phyloP scores from a whole-genome alignment of 1,140 invertebrate species.

The Araneus ventricosus region DNA sequence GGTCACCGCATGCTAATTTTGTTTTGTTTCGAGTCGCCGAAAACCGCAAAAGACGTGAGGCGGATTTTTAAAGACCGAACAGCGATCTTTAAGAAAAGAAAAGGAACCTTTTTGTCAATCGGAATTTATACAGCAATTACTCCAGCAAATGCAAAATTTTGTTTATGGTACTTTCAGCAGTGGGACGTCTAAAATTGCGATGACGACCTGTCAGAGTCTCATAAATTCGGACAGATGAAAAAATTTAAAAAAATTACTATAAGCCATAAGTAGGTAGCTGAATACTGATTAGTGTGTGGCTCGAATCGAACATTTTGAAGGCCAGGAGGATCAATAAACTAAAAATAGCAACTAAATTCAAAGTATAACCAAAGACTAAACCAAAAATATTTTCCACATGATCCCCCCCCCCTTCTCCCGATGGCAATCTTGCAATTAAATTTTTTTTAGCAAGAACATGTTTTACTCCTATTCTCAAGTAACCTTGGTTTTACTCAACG shows the following conservation, averaged over 20 bases:
- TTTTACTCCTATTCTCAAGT: too few species aligned
- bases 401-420: too few species aligned
- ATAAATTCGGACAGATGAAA: too few species aligned
- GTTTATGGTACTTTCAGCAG: neutral
- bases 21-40: neutral
- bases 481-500: too few species aligned
- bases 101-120: neutral
- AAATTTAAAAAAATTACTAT: neutral
- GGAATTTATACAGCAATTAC: neutral
- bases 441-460: too few species aligned
- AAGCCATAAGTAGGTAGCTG: neutral
- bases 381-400: too few species aligned
- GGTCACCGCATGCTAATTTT: neutral
- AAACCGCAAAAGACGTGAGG: neutral
- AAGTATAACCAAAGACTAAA: too few species aligned
- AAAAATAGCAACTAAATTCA: too few species aligned
- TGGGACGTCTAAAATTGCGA: neutral
- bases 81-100: neutral
- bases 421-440: too few species aligned
- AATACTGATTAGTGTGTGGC: neutral
- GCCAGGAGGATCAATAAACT: too few species aligned
- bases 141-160: neutral
- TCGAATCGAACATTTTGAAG: neutral
- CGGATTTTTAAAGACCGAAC: neutral
- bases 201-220: neutral